Evolutionary conservation across 2,113 vertebrate species (phyloP).

Genomic region (Cygnus atratus): DNA sequence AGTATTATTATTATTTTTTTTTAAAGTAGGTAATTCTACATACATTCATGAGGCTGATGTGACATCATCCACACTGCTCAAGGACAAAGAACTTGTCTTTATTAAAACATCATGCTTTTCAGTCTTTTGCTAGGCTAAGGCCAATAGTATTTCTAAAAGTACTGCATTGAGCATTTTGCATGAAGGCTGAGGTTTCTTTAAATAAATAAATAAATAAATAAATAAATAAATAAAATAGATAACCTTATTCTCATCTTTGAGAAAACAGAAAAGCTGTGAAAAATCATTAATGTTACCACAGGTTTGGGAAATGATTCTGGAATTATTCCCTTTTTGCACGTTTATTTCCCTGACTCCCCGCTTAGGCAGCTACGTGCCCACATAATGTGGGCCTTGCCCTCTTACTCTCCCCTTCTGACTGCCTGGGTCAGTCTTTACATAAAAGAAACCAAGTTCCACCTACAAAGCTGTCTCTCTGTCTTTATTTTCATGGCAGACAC

Average conservation of each 20-base stretch:
- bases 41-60: constrained; percentile 32
- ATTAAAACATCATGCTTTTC: constrained; percentile 51
- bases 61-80: constrained; percentile 35
- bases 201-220: not conserved
- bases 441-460: constrained; percentile 72
- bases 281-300: constrained; percentile 48
- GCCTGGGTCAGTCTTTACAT: constrained; percentile 68
- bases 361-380: constrained; percentile 55
- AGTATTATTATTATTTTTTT: constrained; percentile 22
- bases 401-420: constrained; percentile 67
- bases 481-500: constrained; percentile 74
- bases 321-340: constrained; percentile 46
- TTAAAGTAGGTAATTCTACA: constrained; percentile 23
- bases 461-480: constrained; percentile 72
- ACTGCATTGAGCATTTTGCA: not conserved
- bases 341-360: constrained; percentile 34
- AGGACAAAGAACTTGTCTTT: constrained; percentile 31
- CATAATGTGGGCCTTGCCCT: constrained; percentile 68
- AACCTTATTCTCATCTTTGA: not conserved
- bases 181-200: not conserved
- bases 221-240: not conserved
- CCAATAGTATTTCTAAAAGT: not conserved
- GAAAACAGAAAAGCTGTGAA: constrained; percentile 8
- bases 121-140: not conserved
- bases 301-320: constrained; percentile 63